Conservation (phyloP, 1,140 invertebrate genomes). For the Lepidotrigona ventralis region DNA sequence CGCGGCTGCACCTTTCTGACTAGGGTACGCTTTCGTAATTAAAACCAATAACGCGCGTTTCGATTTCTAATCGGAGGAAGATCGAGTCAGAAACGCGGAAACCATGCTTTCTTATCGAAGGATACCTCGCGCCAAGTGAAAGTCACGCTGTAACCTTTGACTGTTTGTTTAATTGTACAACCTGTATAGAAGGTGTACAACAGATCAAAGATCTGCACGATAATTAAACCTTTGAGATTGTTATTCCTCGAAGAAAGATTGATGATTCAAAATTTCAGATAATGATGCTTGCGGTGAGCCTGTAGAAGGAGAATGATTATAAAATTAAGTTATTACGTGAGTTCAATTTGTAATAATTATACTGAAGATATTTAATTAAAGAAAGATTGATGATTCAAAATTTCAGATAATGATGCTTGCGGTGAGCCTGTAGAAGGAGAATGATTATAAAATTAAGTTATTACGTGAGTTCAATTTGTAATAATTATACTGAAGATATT, state of each 20-base stretch:
- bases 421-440: no score
- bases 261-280: background rate
- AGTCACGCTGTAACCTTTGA: slow-evolving; percentile 54
- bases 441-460: background rate
- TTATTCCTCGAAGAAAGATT: background rate
- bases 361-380: background rate
- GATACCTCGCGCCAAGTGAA: slow-evolving; percentile 29
- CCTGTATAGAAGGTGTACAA: background rate
- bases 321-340: background rate
- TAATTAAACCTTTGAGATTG: background rate
- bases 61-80: background rate
- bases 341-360: no score
- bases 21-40: no score
- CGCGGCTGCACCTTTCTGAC: no score
- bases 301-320: no score
- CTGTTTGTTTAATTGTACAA: slow-evolving; percentile 29
- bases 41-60: slow-evolving; percentile 22
- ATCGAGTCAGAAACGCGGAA: slow-evolving; percentile 11
- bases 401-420: background rate
- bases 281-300: background rate
- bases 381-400: background rate
- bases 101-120: background rate
- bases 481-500: no score
- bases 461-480: background rate
- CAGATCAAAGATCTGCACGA: background rate